Evolutionary conservation across 2,797 vertebrate species (phyloP), one percentile per base, ranked within the genome.

Genomic region (Eupleurogrammus muticus): DNA sequence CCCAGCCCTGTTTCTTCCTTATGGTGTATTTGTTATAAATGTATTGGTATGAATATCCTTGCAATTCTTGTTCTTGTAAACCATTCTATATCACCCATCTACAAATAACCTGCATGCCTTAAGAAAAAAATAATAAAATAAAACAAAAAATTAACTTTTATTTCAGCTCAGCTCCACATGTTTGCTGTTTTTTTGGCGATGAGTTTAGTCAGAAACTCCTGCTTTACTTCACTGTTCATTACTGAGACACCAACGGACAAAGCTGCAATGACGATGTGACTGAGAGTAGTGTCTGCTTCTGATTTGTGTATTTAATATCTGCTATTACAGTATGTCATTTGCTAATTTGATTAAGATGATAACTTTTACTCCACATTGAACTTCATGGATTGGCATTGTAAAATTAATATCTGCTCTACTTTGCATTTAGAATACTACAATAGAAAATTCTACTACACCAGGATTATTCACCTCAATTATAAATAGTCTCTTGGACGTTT

Each of bases 1-100:
- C 88, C 76, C 83, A 87, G 86, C 71, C 73, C 75, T 85, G 34
- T 51, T 68, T 68, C 59, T 73, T 73, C 47, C 63, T 69, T 67
- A 77, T 64, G 17, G 23, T 81, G 58, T 87, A 60, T 79, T 81
- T 80, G 74, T 77, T 85, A 28, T 74, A 49, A 68, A 66, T 75
- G 67, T 78, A 55, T 54, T 1, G 14, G 24, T 76, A 48, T 81
- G 49, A 79, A 63, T 63, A 56, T 66, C 32, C 7, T 62, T 76
- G 42, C 24, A 54, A 24, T 75, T 68, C 11, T 49, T 70, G 14
- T 73, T 61, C 9, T 70, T 65, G 48, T 78, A 46, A 70, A 51
- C 73, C 77, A 78, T 75, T 85, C 34, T 61, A 36, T 75, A 17
- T 68, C 82, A 75, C 24, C 44, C 56, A 67, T 42, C 35, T 20